Conservation (phyloP, 1,140 invertebrate species). For the Thrips palmi region DNA sequence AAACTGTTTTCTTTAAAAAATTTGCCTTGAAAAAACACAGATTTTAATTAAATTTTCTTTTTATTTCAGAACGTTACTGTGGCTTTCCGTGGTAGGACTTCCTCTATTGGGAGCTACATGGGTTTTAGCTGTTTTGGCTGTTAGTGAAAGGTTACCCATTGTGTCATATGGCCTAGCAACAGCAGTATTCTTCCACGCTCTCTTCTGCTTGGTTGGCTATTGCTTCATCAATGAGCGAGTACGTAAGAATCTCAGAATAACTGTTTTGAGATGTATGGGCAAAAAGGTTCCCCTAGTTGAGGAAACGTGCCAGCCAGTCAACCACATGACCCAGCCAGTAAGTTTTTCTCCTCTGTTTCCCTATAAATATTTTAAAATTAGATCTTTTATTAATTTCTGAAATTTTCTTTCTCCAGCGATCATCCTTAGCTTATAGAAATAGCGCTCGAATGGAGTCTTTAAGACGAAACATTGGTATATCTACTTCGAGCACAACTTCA, state of each 20-base stretch:
- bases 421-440: slow-evolving; percentile 65
- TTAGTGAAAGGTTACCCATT: slow-evolving; percentile 51
- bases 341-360: slow-evolving; percentile 1
- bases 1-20: slow-evolving; percentile 7
- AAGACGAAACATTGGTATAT: slow-evolving; percentile 75
- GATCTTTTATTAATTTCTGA: neutral
- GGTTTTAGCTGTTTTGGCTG: slow-evolving; percentile 61
- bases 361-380: neutral
- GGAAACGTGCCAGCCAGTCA: slow-evolving; percentile 20
- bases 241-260: slow-evolving; percentile 40
- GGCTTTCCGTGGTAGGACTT: slow-evolving; percentile 59
- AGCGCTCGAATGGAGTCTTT: slow-evolving; percentile 30
- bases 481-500: slow-evolving; percentile 87
- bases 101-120: slow-evolving; percentile 60
- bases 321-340: neutral
- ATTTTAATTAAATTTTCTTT: slow-evolving; percentile 4
- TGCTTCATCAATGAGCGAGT: slow-evolving; percentile 65
- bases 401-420: slow-evolving; percentile 33
- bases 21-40: neutral
- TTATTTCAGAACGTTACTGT: slow-evolving; percentile 54
- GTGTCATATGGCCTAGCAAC: slow-evolving; percentile 53
- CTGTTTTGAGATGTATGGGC: slow-evolving; percentile 53
- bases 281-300: slow-evolving; percentile 66
- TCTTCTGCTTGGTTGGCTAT: slow-evolving; percentile 65
- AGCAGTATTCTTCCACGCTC: slow-evolving; percentile 48